Evolutionary conservation across 1,140 invertebrate genomes (phyloP), one percentile per base, ranked within the genome.

Genomic region (Ptiloglossa arizonensis): DNA sequence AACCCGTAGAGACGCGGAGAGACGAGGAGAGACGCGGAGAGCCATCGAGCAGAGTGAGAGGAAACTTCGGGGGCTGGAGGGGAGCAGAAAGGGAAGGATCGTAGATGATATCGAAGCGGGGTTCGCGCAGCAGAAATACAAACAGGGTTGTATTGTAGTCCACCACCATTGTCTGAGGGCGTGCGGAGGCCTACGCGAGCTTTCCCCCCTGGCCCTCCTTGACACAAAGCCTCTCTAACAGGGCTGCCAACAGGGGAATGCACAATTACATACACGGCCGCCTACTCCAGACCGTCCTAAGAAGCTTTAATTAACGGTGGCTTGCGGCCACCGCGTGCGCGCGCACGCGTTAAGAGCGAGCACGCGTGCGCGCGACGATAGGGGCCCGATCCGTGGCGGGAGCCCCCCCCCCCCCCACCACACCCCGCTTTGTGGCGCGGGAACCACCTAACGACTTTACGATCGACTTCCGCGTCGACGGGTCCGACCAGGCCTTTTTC

Each of bases 221-320:
- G 59, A 86, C 85, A 87, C 83, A 88, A 88, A 86, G 81, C 82
- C 63, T 57, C 72, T 63, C 73, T 56, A 83, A 85, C 82, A 74
- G 78, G 78, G 57, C 62, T 70, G 80, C 81, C 77, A 77, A 78
- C 84, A 70, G 62, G 76, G 66, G 77, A 82, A 79, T 80, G 73
- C 71, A 84, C 69, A 80, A 73, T 83, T 80, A 85, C 67, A 79
- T 59, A 73, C 80, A 54, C 44, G 59, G 60, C 46, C 81, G 76
- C 56, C 73, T 79, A 70, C 41, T 66, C 76, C 60, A 44, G 52
- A 52, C 52, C 56, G 63, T 71, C 56, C 66, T 82, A 85, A 85
- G 79, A 81, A 85, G 64, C 83, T 81, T 85, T 82, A 86, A 85
- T 85, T 82, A 86, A 85, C 79, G 82, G 50, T 9, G 22, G 27